phyloP scores from a whole-genome alignment of 2,888 invertebrate species.

The Philhelius pedissequus region DNA sequence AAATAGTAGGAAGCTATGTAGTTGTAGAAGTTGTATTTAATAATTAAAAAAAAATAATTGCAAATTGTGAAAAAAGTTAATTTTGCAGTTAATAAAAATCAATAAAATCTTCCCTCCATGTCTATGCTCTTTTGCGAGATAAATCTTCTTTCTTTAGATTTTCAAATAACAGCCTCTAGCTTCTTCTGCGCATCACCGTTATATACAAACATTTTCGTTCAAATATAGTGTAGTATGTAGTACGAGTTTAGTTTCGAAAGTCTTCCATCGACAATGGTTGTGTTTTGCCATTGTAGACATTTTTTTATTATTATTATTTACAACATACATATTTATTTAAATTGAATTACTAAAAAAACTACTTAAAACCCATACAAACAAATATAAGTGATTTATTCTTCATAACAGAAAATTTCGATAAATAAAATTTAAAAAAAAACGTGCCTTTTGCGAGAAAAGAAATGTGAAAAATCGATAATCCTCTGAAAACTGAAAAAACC shows the following conservation, averaged over 20 bases:
- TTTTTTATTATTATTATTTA: constrained; percentile 4
- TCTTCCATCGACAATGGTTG: constrained; percentile 76
- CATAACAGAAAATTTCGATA: not conserved
- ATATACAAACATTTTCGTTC: too few species aligned
- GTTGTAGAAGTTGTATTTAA: too few species aligned
- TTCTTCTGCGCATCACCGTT: constrained; percentile 47
- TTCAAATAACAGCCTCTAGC: not conserved
- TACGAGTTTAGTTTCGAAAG: constrained; percentile 73
- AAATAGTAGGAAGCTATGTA: too few species aligned
- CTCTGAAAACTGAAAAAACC: constrained; percentile 3
- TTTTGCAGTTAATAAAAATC: constrained; percentile 24
- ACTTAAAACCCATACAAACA: not conserved
- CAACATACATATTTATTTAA: not conserved
- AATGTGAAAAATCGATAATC: constrained; percentile 56
- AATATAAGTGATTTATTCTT: not conserved
- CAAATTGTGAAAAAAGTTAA: not conserved
- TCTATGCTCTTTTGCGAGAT: constrained; percentile 13
- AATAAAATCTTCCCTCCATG: constrained; percentile 25
- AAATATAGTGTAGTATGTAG: too few species aligned
- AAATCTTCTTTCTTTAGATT: constrained; percentile 27
- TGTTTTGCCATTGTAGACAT: constrained; percentile 64
- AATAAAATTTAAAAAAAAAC: not conserved
- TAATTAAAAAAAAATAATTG: not conserved
- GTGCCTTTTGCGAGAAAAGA: not conserved
- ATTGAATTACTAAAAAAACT: constrained; percentile 15